These are phyloP conservation scores for Atta colombica DNA, from an alignment of 1,140 invertebrate genomes.

Conservation along the genomic window DNA sequence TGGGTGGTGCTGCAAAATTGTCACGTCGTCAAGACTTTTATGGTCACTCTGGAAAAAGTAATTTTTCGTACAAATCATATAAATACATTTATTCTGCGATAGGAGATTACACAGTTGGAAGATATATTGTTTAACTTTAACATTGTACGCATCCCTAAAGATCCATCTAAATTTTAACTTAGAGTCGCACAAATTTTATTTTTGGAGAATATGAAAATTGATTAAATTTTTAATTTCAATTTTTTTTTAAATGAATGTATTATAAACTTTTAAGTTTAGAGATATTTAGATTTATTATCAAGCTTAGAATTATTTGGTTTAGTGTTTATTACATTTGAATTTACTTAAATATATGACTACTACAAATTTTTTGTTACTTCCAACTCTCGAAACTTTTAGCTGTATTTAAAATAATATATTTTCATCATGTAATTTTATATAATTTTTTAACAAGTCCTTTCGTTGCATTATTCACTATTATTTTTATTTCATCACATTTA, in stretches of 20 bases:
- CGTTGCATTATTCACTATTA: neutral
- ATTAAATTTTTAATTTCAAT: neutral
- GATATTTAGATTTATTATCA: too few species aligned
- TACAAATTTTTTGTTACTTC: neutral
- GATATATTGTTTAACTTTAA: too few species aligned
- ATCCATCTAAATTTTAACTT: neutral
- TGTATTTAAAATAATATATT: neutral
- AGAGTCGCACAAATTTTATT: neutral
- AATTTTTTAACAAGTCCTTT: neutral
- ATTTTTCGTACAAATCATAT: neutral
- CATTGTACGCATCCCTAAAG: too few species aligned
- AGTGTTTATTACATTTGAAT: neutral
- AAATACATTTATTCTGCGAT: neutral
- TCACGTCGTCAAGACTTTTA: slow-evolving; percentile 97
- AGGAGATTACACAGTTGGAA: neutral
- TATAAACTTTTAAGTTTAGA: neutral
- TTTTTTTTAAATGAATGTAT: neutral
- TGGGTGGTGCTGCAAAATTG: slow-evolving; percentile 99
- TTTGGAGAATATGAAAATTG: neutral
- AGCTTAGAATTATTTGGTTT: too few species aligned
- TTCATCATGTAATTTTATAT: neutral
- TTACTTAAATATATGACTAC: neutral
- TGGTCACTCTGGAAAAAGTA: slow-evolving; percentile 93
- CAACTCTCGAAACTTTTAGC: neutral
- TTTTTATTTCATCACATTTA: slow-evolving; percentile 76